Base-by-base conservation (phyloP, 2,113 vertebrate species). In the Orycteropus afer region DNA sequence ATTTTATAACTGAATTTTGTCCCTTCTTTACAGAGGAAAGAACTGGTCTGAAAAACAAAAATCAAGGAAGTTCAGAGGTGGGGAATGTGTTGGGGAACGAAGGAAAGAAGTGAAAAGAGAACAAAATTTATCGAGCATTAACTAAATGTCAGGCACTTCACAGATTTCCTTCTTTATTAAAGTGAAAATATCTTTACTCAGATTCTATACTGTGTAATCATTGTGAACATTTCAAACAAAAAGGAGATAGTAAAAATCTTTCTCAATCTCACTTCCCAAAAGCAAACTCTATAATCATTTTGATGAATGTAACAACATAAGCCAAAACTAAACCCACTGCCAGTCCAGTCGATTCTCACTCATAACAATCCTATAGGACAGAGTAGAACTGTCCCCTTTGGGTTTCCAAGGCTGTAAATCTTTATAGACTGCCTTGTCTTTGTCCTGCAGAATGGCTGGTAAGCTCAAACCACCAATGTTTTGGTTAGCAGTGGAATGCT, bases 251-350 rank as follows among this genome's bases (percentile, higher is more conserved):
- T 71, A 93, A 83, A 87, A 87, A 27, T 5, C 1, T 15, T 91
- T 88, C 34, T 89, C 71, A 84, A 59, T 67, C 27, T 94, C 40
- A 85, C 2, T 49, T 89, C 49, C n/a, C 69, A 94, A 82, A 90
- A 23, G 81, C 17, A 94, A 94, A 86, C n/a, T 83, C 37, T 71
- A 9, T 22, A 94, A 92, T 65, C 78, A n/a, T 0, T 59, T 73
- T 78, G 23, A 86, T 49, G 47, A 87, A 53, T 47, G n/a, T 57
- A 37, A n/a, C 59, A 47, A 40, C 40, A 87, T 65, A 80, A 51
- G n/a, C n/a, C n/a, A n/a, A n/a, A n/a, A n/a, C n/a, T n/a, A n/a
- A n/a, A n/a, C n/a, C n/a, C n/a, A n/a, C n/a, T n/a, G n/a, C n/a
- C n/a, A n/a, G n/a, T n/a, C n/a, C n/a, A n/a, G n/a, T n/a, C n/a